Evolutionary conservation across 1,140 invertebrate species (phyloP), one percentile per base, ranked within the genome.

Genomic region (Amyelois transitella): DNA sequence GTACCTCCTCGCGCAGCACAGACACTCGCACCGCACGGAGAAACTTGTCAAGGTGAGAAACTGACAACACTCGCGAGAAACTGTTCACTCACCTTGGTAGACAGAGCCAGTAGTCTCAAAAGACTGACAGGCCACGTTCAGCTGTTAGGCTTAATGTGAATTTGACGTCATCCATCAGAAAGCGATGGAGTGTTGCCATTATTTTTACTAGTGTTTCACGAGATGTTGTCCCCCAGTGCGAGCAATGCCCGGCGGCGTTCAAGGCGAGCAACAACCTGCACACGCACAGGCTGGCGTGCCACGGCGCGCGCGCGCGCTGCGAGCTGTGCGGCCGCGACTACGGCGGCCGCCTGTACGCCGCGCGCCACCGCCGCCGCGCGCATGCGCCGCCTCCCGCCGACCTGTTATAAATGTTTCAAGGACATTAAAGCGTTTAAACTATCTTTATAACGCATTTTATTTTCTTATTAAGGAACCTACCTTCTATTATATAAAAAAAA

Each of bases 1-100:
- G 0, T 65, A 66, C 25, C 51, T 73, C 6, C 58, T 78, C 8
- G 49, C 67, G 6, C 75, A 74, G 43, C 75, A 78, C 49, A 47
- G 17, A 6, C 68, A 74, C 0, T 60, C 65, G 7, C 75, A 78
- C 51, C 28, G 62, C 12, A 64, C 60, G 2, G 58, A 70, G 32
- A 65, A 57, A 32, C 25, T 38, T 2, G n/a, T 62, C 18, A 67
- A 65, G 55, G 67, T 73, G 22, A 18, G 2, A 8, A 8, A 1
- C 1, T 6, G 7, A 28, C 25, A 24, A 8, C 22, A 24, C 22
- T 24, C n/a, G n/a, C n/a, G n/a, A n/a, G n/a, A n/a, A n/a, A n/a
- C n/a, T n/a, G n/a, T n/a, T n/a, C 32, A 8, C 32, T 14, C 10
- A 28, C 25, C 5, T 28, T 10, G 10, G n/a, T n/a, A n/a, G 32